Conservation (phyloP, 2,113 vertebrate genomes). For the Centropus bengalensis region DNA sequence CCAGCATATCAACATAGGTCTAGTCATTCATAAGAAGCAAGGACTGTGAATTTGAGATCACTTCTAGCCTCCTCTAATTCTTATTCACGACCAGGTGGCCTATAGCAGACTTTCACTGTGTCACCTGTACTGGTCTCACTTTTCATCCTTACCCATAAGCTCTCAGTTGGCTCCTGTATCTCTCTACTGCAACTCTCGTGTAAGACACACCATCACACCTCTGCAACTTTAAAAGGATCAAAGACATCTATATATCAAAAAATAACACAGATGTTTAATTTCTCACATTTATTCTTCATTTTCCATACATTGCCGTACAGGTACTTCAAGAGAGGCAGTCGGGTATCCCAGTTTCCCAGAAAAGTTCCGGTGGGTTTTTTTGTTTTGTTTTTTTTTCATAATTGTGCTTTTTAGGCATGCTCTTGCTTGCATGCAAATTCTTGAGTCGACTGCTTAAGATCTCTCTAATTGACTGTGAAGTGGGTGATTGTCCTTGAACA, state of each 20-base stretch:
- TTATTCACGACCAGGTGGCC: neutral
- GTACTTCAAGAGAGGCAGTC: neutral
- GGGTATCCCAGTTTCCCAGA: accelerated
- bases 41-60: too few species aligned
- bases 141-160: neutral
- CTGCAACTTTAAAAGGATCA: neutral
- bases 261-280: neutral
- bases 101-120: neutral
- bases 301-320: neutral
- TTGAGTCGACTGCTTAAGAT: neutral
- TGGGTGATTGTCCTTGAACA: neutral
- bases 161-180: neutral
- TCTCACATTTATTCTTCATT: neutral
- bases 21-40: too few species aligned
- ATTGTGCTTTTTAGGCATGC: neutral
- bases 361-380: neutral
- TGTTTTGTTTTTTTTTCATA: neutral
- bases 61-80: too few species aligned
- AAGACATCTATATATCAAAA: neutral
- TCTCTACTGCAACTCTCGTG: neutral
- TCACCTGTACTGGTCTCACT: neutral
- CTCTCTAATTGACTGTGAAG: neutral
- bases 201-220: neutral
- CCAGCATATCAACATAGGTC: too few species aligned
- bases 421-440: neutral